phyloP scores from a whole-genome alignment of 2,113 vertebrate species.

The Vidua chalybeata region DNA sequence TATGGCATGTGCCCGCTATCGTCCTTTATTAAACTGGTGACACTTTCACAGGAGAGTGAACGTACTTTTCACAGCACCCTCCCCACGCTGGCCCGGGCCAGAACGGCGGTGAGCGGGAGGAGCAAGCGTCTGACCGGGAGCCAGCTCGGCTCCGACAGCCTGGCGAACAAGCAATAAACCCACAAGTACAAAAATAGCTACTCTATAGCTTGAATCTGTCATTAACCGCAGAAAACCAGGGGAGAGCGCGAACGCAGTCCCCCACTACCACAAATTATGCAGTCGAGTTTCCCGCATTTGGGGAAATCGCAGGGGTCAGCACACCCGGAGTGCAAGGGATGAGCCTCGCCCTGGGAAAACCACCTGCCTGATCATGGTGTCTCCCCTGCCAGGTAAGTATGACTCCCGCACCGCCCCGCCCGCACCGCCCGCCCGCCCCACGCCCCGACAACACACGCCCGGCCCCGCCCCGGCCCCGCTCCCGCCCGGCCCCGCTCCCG shows the following conservation, averaged over 20 bases:
- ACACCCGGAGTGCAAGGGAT: background rate
- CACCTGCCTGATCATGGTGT: background rate
- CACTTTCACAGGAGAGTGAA: too few species aligned
- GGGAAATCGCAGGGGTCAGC: conserved; percentile 11
- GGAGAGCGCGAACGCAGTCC: background rate
- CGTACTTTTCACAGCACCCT: rapidly evolving
- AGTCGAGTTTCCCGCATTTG: conserved; percentile 44
- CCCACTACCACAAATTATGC: conserved; percentile 47
- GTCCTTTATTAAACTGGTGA: background rate
- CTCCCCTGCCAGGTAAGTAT: background rate
- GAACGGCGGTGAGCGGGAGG: rapidly evolving
- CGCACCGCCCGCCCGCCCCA: background rate
- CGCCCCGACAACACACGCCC: too few species aligned
- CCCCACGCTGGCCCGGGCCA: rapidly evolving
- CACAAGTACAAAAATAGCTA: too few species aligned
- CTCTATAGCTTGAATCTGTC: too few species aligned
- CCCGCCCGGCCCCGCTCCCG: too few species aligned
- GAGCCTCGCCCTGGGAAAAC: background rate
- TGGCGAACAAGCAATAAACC: too few species aligned
- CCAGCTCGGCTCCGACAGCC: too few species aligned
- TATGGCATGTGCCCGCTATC: too few species aligned
- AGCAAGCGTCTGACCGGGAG: rapidly evolving
- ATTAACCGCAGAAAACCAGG: too few species aligned
- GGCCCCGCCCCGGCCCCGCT: too few species aligned
- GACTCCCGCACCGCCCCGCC: rapidly evolving